Base-by-base conservation (phyloP, 2,888 invertebrate genomes). In the Machimus rusticus region DNA sequence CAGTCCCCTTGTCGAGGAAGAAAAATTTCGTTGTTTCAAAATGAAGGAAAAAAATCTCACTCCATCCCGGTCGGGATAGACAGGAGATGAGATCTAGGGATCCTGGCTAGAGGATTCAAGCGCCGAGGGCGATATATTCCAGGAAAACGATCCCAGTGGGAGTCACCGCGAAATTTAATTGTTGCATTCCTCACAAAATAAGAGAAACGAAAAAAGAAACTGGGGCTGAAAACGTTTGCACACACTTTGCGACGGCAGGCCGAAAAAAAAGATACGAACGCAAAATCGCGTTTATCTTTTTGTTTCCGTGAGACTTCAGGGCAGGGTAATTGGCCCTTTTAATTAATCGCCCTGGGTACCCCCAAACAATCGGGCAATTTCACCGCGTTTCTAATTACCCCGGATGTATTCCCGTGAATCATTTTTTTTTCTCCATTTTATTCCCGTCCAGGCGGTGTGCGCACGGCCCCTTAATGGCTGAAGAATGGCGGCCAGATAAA, bases 131-230 rank as follows among this genome's bases (percentile, higher is more conserved):
- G 76, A 77, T 55, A 74, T 77, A 55, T 86, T 34, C 51, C 19
- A n/a, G 14, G 23, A 9, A 43, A 74, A 85, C 31, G 43, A 43
- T 57, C 39, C 78, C 86, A 57, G 23, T 57, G 86, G 86, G 86
- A 78, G 37, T 57, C 37, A 66, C 43, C 55, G 43, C 66, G 78
- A 78, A 86, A 66, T 78, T 86, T 78, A 86, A 86, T 86, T 86
- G 78, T 57, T 86, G 51, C 86, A 51, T 77, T 86, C 51, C 28
- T 74, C 66, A 76, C 34, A 14, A 16, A 51, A 16, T n/a, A 86
- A 86, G 12, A 86, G 66, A 12, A 16, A 19, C 19, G 28, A 23
- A 66, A 66, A 66, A 66, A 66, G 28, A 23, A 23, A 66, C 2
- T 16, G 66, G 19, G 57, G 9, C 12, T 66, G 14, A 66, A 66